Evolutionary conservation across 2,797 vertebrate species (phyloP).

Genomic region (Oophaga sylvatica): DNA sequence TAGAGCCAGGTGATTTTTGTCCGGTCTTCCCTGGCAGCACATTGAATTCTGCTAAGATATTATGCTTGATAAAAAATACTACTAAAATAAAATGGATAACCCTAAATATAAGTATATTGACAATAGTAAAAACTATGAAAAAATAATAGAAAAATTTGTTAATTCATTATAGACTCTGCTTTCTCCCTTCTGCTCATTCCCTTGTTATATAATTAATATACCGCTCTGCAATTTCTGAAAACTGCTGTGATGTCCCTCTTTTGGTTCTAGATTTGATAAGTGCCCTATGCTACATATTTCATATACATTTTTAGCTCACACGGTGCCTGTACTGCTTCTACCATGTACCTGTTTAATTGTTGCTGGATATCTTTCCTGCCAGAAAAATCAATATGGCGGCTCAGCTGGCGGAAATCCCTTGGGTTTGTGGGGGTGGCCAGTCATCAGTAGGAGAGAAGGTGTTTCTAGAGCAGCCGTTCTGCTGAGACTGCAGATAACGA

Average conservation of each 20-base stretch:
- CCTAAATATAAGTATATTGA: background rate
- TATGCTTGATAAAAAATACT: background rate
- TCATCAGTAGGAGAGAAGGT: slow-evolving; percentile 7
- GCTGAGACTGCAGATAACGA: background rate
- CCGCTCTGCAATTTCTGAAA: too few species aligned
- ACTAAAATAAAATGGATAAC: background rate
- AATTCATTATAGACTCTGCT: background rate
- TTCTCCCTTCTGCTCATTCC: background rate
- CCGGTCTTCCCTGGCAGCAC: background rate
- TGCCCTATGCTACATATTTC: too few species aligned
- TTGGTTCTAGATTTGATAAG: too few species aligned
- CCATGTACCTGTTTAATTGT: slow-evolving; percentile 19
- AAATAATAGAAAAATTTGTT: background rate
- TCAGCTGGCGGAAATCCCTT: slow-evolving; percentile 14
- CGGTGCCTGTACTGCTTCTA: too few species aligned
- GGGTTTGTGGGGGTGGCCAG: background rate
- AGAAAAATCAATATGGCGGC: slow-evolving; percentile 33
- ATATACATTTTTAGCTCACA: too few species aligned
- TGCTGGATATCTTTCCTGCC: background rate
- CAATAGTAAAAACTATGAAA: background rate
- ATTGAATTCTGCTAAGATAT: background rate
- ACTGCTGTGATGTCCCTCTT: too few species aligned
- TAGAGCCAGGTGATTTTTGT: background rate
- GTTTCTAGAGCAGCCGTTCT: background rate
- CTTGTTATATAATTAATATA: too few species aligned